These are phyloP conservation scores for Echinops telfairi DNA, from an alignment of 2,113 vertebrate species.

Conservation along the genomic window DNA sequence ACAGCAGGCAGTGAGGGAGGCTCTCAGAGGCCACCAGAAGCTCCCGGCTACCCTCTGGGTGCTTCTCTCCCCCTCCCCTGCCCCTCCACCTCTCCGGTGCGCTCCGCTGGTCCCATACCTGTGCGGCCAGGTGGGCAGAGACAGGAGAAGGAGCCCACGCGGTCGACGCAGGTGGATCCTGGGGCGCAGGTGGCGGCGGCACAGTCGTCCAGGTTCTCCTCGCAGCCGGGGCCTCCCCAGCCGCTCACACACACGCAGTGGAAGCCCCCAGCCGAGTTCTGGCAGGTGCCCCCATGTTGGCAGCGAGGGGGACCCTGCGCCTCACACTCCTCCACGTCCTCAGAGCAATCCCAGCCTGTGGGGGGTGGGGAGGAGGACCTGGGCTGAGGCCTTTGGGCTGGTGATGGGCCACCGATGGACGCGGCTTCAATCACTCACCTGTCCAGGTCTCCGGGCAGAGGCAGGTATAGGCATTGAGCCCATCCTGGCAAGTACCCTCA, in stretches of 20 bases:
- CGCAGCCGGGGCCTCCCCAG: conserved; percentile 76
- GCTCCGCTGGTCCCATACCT: conserved; percentile 53
- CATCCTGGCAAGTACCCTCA: conserved; percentile 82
- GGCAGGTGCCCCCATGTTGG: conserved; percentile 83
- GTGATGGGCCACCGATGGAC: neutral
- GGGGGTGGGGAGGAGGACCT: neutral
- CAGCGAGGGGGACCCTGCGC: conserved; percentile 56
- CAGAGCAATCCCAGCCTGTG: conserved; percentile 80
- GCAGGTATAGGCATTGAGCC: conserved; percentile 78
- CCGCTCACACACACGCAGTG: conserved; percentile 82
- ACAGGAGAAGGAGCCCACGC: conserved; percentile 82
- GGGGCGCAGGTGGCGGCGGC: conserved; percentile 77
- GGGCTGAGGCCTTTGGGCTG: neutral
- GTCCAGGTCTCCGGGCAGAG: conserved; percentile 83
- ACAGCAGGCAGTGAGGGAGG: neutral
- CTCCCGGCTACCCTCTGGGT: neutral
- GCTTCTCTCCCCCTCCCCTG: neutral
- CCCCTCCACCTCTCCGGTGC: fast-evolving
- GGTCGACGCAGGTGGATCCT: conserved; percentile 82
- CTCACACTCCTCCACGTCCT: conserved; percentile 82
- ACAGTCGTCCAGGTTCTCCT: conserved; percentile 84
- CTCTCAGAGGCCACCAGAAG: neutral
- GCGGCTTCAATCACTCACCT: conserved; percentile 63
- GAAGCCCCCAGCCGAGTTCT: conserved; percentile 78
- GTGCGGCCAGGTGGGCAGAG: conserved; percentile 83